Evolutionary conservation across 2,113 vertebrate genomes (phyloP).

Genomic region (Lophochroa leadbeateri): DNA sequence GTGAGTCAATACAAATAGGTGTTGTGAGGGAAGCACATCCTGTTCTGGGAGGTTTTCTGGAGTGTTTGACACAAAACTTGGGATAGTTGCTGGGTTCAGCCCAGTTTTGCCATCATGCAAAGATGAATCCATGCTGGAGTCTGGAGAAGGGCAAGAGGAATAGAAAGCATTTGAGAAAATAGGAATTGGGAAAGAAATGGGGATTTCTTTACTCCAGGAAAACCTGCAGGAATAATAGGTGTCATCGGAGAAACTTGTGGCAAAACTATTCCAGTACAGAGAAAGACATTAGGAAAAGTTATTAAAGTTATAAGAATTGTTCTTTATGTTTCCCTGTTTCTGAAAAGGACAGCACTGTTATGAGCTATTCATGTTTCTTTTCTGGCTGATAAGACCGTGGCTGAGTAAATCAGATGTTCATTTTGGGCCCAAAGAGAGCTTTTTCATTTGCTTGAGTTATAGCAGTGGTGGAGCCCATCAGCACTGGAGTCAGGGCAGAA

Average conservation of each 20-base stretch:
- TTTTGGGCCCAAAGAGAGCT: neutral
- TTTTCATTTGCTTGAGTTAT: neutral
- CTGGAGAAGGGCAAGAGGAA: neutral
- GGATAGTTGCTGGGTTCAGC: neutral
- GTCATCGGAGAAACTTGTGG: neutral
- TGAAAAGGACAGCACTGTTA: neutral
- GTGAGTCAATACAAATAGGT: neutral
- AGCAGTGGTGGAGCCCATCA: neutral
- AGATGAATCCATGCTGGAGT: neutral
- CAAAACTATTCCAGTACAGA: neutral
- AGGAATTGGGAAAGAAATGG: neutral
- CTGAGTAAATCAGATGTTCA: neutral
- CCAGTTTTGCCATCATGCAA: neutral
- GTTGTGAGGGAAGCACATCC: neutral
- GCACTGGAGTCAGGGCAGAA: neutral
- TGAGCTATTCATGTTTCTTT: neutral
- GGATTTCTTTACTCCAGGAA: neutral
- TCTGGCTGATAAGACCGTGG: neutral
- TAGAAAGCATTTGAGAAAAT: neutral
- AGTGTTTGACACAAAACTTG: neutral
- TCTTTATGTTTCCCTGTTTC: neutral
- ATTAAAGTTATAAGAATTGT: neutral
- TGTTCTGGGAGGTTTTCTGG: neutral
- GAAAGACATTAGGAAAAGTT: neutral
- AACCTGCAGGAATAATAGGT: neutral